Evolutionary conservation across 1,140 invertebrate genomes (phyloP).

Genomic region (Papilio glaucus): DNA sequence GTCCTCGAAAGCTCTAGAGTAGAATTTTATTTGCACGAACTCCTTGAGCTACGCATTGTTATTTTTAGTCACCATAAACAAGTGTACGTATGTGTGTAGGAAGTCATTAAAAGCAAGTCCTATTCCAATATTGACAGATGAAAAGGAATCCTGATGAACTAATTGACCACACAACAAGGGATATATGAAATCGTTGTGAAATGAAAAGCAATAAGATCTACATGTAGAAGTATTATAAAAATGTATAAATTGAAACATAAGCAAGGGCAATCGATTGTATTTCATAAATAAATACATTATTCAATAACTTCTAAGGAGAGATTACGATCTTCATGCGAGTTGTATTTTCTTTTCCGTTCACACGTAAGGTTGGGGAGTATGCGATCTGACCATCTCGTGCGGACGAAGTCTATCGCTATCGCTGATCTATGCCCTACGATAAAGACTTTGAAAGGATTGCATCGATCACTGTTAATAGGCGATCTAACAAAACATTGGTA

Average conservation of each 20-base stretch:
- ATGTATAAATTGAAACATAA: background rate
- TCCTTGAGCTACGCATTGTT: too few relatives aligned
- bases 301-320: background rate
- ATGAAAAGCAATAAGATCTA: background rate
- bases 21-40: too few relatives aligned
- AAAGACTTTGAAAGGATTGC: constrained; percentile 38
- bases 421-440: constrained; percentile 33
- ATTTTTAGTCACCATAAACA: too few relatives aligned
- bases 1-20: too few relatives aligned
- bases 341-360: constrained; percentile 16
- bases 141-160: too few relatives aligned
- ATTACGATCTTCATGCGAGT: background rate
- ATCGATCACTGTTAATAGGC: constrained; percentile 37
- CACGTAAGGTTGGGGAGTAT: background rate
- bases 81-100: too few relatives aligned
- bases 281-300: background rate
- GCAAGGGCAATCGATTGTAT: background rate
- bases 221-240: background rate
- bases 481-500: constrained; percentile 37
- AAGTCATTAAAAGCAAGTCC: too few relatives aligned
- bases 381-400: constrained; percentile 24
- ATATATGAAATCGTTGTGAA: too few relatives aligned
- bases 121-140: too few relatives aligned
- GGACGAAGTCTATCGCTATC: constrained; percentile 15
- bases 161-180: too few relatives aligned